phyloP scores from a whole-genome alignment of 1,140 invertebrate species.

The Trachymyrmex septentrionalis region DNA sequence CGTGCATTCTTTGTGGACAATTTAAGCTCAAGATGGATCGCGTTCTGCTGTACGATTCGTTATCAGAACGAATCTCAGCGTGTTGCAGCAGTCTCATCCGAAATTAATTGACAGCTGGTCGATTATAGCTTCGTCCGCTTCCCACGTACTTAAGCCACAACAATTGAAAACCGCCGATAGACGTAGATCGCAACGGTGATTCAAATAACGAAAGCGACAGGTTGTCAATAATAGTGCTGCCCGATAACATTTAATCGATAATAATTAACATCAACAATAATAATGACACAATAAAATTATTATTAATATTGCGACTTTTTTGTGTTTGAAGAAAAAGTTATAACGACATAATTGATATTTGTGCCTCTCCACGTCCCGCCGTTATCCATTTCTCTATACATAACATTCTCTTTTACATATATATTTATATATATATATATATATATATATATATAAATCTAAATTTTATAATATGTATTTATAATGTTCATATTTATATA shows the following conservation, averaged over 20 bases:
- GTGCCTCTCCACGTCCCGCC: slow-evolving; percentile 58
- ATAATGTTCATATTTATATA: slow-evolving; percentile 75
- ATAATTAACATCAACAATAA: slow-evolving; percentile 28
- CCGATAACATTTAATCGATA: not conserved
- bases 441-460: slow-evolving; percentile 76
- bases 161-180: not conserved
- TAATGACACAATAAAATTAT: slow-evolving; percentile 47
- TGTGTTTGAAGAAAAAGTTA: not conserved
- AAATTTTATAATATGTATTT: slow-evolving; percentile 72
- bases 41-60: not conserved
- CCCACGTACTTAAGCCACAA: not conserved
- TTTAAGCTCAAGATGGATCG: slow-evolving; percentile 16
- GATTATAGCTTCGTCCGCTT: not conserved
- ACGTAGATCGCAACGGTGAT: not conserved
- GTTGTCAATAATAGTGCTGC: not conserved
- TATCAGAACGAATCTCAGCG: slow-evolving; percentile 35
- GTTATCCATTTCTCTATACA: slow-evolving; percentile 63
- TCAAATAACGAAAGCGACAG: not conserved
- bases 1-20: not conserved
- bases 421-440: slow-evolving; percentile 74
- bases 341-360: slow-evolving; percentile 60
- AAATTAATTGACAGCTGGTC: slow-evolving; percentile 24
- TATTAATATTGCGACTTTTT: slow-evolving; percentile 29
- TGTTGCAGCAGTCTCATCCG: not conserved
- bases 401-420: slow-evolving; percentile 74